These are phyloP conservation scores for Chrysolina oricalcia DNA, from an alignment of 2,888 invertebrate genomes.

Conservation along the genomic window DNA sequence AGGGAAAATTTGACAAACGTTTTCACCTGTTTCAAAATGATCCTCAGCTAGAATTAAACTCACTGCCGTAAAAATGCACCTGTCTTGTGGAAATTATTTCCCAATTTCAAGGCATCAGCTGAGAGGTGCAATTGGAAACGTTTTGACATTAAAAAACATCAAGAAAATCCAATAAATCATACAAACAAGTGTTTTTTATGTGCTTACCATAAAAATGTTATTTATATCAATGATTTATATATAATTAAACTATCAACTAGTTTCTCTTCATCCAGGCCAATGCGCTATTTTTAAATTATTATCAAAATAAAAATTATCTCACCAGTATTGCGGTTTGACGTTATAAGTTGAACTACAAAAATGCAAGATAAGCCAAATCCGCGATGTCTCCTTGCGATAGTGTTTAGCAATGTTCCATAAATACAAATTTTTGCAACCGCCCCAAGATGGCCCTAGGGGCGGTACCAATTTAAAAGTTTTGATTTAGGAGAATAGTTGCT, in stretches of 20 bases:
- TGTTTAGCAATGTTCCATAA: neutral
- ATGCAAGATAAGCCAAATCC: slow-evolving; percentile 12
- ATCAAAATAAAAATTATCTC: slow-evolving; percentile 24
- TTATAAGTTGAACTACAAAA: slow-evolving; percentile 14
- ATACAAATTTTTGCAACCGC: neutral
- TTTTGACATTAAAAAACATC: neutral
- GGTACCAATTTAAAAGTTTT: no score
- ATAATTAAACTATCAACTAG: slow-evolving; percentile 20
- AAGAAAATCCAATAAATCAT: neutral
- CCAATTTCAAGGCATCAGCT: neutral
- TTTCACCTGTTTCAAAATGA: no score
- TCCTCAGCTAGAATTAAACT: neutral
- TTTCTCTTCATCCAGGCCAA: slow-evolving; percentile 15
- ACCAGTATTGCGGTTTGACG: slow-evolving; percentile 12
- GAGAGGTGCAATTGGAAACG: neutral
- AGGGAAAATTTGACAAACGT: no score
- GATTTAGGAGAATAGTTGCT: no score
- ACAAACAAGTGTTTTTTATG: neutral
- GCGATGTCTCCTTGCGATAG: neutral
- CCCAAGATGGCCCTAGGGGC: no score
- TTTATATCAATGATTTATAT: slow-evolving; percentile 29
- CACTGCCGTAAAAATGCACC: neutral
- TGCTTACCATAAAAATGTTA: slow-evolving; percentile 19
- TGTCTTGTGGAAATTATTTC: neutral
- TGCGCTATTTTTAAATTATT: slow-evolving; percentile 15